phyloP scores from a whole-genome alignment of 2,888 invertebrate species.

The Leucoma salicis region DNA sequence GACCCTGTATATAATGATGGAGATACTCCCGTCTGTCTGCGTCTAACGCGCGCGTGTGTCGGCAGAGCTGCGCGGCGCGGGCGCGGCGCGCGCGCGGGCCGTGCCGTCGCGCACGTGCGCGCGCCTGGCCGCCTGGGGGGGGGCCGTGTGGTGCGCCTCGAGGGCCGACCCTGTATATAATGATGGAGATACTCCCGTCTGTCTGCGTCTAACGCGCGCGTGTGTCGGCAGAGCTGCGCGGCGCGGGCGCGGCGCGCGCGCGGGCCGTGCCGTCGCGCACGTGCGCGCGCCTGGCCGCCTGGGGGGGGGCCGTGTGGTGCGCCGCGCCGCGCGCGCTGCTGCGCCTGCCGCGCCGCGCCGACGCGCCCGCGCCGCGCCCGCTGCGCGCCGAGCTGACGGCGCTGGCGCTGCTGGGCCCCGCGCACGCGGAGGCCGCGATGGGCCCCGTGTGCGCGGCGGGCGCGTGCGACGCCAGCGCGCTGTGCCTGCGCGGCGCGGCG shows the following conservation, averaged over 20 bases:
- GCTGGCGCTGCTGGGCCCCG: conserved; percentile 47
- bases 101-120: too few relatives aligned
- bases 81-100: too few relatives aligned
- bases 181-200: too few relatives aligned
- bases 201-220: too few relatives aligned
- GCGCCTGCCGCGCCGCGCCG: conserved; percentile 33
- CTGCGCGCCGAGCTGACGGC: conserved; percentile 36
- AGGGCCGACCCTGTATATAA: too few relatives aligned
- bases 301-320: conserved; percentile 70
- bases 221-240: too few relatives aligned
- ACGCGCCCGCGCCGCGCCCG: conserved; percentile 33
- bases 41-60: too few relatives aligned
- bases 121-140: too few relatives aligned
- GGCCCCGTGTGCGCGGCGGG: conserved; percentile 75
- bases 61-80: too few relatives aligned
- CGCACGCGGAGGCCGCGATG: conserved; percentile 30
- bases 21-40: too few relatives aligned
- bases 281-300: conserved; percentile 52
- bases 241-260: conserved; percentile 13
- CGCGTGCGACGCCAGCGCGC: conserved; percentile 83
- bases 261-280: conserved; percentile 23
- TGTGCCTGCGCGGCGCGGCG: conserved; percentile 80
- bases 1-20: too few relatives aligned
- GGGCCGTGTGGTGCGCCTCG: too few relatives aligned
- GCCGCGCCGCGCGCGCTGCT: conserved; percentile 52